Base-by-base conservation (phyloP, 1,140 invertebrate genomes). In the Grapholita molesta region DNA sequence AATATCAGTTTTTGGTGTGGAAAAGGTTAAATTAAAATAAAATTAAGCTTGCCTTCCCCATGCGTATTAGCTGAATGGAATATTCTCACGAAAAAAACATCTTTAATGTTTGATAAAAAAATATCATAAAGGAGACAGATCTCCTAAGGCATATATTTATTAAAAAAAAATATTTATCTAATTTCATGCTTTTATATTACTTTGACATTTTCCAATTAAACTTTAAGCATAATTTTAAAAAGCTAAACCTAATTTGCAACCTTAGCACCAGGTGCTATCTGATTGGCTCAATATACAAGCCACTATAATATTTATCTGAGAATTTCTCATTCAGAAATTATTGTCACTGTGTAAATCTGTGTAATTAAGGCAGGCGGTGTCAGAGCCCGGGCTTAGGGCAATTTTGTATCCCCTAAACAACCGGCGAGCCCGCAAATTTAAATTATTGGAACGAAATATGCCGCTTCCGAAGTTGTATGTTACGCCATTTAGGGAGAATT, bases 291-390 rank as follows among this genome's bases (percentile, higher is more conserved):
- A 48, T 48, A 48, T 21, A 9, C 2, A 48, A 48, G 42, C 42
- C 42, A 48, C 42, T 48, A 48, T n/a, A n/a, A n/a, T n/a, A n/a
- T 35, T 35, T 48, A 48, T 48, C 42, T 48, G 15, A 48, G 8
- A 48, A 48, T 48, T 21, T 48, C 42, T 48, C 42, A 48, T 48
- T 48, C 18, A 21, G 42, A 48, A 48, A 82, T 80, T 80, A 79
- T 76, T 76, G 78, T 78, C 77, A 71, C 38, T 11, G 53, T 57
- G 24, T 57, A 71, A 82, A 80, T 75, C 74, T 77, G 64, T 75
- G 79, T 83, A 84, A 84, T 86, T 84, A 86, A 73, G 74, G 72
- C 69, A 72, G 74, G 71, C 68, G 25, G 64, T 67, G 70, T 68
- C 72, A 74, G 69, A 68, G 73, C 66, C 70, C 69, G 55, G 80